Conservation (phyloP, 2,888 invertebrate species). For the Corbicula japonica region DNA sequence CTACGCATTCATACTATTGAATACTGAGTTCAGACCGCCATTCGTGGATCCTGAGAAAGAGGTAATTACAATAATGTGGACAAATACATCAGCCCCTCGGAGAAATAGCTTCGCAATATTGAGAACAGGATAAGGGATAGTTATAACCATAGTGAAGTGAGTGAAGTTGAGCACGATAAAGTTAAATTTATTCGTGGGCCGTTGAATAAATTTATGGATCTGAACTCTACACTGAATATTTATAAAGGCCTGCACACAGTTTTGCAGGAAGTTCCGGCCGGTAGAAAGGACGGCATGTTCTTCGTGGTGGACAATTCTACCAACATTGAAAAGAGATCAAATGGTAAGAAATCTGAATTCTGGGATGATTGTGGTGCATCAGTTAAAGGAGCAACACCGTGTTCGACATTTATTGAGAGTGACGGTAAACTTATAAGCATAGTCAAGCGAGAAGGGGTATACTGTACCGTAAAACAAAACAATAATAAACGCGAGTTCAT, state of each 20-base stretch:
- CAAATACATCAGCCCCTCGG: too few species aligned
- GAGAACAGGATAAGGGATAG: too few species aligned
- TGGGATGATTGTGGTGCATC: slow-evolving; percentile 46
- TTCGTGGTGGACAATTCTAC: background rate
- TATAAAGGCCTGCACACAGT: background rate
- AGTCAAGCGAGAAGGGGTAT: background rate
- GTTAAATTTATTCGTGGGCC: too few species aligned
- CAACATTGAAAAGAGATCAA: background rate
- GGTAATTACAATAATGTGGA: too few species aligned
- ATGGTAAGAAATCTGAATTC: slow-evolving; percentile 17
- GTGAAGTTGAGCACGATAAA: too few species aligned
- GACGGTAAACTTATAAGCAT: slow-evolving; percentile 6
- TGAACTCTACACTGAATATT: too few species aligned
- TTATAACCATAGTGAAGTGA: too few species aligned
- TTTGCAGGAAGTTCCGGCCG: background rate
- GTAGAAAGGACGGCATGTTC: background rate
- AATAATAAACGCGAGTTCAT: slow-evolving; percentile 6
- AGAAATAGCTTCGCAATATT: too few species aligned
- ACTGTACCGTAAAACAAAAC: slow-evolving; percentile 6
- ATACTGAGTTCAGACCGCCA: too few species aligned
- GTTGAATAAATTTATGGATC: too few species aligned
- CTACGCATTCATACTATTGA: too few species aligned
- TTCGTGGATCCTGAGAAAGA: too few species aligned
- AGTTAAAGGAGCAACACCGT: slow-evolving; percentile 12
- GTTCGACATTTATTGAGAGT: background rate